Evolutionary conservation across 2,888 invertebrate species (phyloP).

Genomic region (Machimus rusticus): DNA sequence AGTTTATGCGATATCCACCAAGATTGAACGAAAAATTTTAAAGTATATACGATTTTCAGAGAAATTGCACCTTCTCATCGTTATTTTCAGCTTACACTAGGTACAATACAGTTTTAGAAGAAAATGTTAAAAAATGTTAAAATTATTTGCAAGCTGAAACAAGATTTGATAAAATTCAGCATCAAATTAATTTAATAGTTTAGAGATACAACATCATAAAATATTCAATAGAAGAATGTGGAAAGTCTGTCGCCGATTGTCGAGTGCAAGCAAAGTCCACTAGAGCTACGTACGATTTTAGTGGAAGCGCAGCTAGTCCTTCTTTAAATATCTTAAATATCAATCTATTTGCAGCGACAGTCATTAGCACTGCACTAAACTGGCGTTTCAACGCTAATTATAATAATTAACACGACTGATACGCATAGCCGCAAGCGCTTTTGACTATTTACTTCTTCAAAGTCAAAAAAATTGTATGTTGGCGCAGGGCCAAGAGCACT

Average conservation of each 20-base stretch:
- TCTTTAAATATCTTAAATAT: neutral
- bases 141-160: too few relatives aligned
- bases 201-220: neutral
- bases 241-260: neutral
- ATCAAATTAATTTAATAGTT: too few relatives aligned
- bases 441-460: neutral
- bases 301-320: neutral
- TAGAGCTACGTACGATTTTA: neutral
- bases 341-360: neutral
- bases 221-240: neutral
- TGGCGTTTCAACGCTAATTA: neutral
- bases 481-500: neutral
- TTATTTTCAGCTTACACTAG: too few relatives aligned
- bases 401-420: neutral
- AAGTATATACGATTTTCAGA: too few relatives aligned
- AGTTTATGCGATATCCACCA: too few relatives aligned
- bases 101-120: too few relatives aligned
- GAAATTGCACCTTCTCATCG: too few relatives aligned
- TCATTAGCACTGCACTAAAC: neutral
- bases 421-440: neutral
- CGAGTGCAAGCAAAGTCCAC: neutral
- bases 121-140: too few relatives aligned
- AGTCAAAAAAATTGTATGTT: neutral
- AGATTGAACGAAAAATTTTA: too few relatives aligned
- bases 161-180: too few relatives aligned